Evolutionary conservation across 2,888 invertebrate species (phyloP), one percentile per base, ranked within the genome.

Genomic region (Metopia argyrocephala): DNA sequence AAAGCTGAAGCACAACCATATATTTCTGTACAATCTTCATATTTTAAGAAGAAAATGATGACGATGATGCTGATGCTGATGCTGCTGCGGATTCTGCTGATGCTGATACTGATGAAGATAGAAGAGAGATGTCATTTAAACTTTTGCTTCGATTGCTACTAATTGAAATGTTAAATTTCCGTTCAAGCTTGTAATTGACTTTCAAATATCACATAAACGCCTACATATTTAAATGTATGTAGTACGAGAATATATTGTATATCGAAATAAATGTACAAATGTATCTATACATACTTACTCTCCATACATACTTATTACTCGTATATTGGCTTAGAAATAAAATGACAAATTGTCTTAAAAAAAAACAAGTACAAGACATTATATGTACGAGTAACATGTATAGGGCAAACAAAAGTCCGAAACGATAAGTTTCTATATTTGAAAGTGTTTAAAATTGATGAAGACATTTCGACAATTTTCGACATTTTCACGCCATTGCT

Each of bases 161-260:
- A 84, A 89, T 88, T 88, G 86, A 87, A 88, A 89, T 88, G 86
- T 85, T 87, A 86, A 89, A 89, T 89, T 89, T 89, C 89, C 89
- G 89, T 87, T 88, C 88, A 87, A 85, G 88, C 89, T 86, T 89
- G 86, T 89, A 89, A 89, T 89, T 89, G 89, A 89, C 86, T 89
- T 88, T 81, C 78, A 81, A 80, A 80, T 76, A 76, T 80, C 71
- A n/a, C n/a, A 76, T 68, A 73, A 76, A 81, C 81, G 81, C 81
- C 81, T 78, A 78, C 81, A 74, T 54, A 81, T 78, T 81, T 80
- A 76, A 76, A 76, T 80, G 56, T n/a, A n/a, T n/a, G n/a, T n/a
- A n/a, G n/a, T n/a, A n/a, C n/a, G n/a, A n/a, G 57, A 38, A 15
- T 38, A 38, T 38, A 38, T 38, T n/a, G n/a, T n/a, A n/a, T 31